Evolutionary conservation across 2,113 vertebrate species (phyloP), one percentile per base, ranked within the genome.

Genomic region (Sialia sialis): DNA sequence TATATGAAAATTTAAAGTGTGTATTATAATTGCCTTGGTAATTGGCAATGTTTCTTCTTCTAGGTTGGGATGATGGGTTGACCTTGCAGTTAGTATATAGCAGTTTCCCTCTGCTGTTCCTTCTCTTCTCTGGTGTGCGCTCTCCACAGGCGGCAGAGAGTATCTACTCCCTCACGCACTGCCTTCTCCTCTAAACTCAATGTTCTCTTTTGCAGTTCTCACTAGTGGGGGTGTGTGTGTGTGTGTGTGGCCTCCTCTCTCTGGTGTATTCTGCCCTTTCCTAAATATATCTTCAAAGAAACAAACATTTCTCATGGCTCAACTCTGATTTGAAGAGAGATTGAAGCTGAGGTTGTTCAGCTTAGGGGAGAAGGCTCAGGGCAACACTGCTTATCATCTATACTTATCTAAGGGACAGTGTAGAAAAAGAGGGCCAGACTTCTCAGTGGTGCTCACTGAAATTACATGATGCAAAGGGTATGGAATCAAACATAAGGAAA

Each of bases 101-200:
- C 19, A 39, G 44, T 44, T 81, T 66, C 13, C 44, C 27, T 81
- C 13, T 46, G 13, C 13, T 67, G 9, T 30, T 72, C 7, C 58
- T n/a, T 43, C 36, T 81, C 36, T n/a, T 51, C 58, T 52, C 44
- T 29, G 27, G 4, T 0, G 0, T 13, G 22, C 25, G 22, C 10
- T n/a, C 38, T 88, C 7, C 9, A 5, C 11, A 39, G 27, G 38
- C 16, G 39, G 13, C 29, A 59, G 19, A 52, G 9, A 25, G 7
- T 25, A 39, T 52, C 9, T 34, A 46, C 19, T 46, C 19, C n/a
- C 6, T 51, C 21, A 16, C 23, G 12, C 14, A n/a, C 32, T 36
- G 10, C 17, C 16, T 22, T 80, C 32, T 41, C 23, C n/a, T 26
- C 38, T 67, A 46, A 59, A 25, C 9, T 59, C 38, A 29, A 5